Base-by-base conservation (phyloP, 1,140 invertebrate genomes). In the Adelges cooleyi region DNA sequence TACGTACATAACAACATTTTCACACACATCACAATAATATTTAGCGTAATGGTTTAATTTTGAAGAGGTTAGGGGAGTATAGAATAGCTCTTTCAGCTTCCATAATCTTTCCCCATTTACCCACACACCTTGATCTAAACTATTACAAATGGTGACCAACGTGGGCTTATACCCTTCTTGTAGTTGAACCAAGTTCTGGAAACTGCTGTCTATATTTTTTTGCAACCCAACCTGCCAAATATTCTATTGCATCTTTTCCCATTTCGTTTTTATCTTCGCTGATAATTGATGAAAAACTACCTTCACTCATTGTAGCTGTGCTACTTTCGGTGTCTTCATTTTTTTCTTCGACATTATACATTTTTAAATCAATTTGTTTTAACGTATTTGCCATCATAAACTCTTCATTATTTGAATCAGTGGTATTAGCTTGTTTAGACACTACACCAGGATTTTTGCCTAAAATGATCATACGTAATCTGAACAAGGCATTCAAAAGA, bases 371-470 rank as follows among this genome's bases (percentile, higher is more conserved):
- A 5, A 52, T 13, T 18, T 52, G 2, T 13, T 36, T 18, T 11
- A 52, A 52, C 6, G 29, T 36, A 2, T 20, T 52, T 36, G 50
- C 50, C 13, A 36, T 4, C 10, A 52, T 22, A 52, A 52, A 52
- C 10, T 52, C 50, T 52, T 52, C 50, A 13, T 36, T 13, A 36
- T 52, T 52, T 33, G 17, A 33, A 52, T 52, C 50, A 20, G 17
- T 20, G 10, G 66, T 67, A 27, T 67, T 67, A 25, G 18, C 15
- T 20, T 59, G 22, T 22, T 54, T 46, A 17, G 56, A 56, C 9
- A 68, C 23, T 17, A 59, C 33, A 10, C 44, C 66, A 17, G 66
- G 53, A 68, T 67, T 68, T 68, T 67, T 68, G 13, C 67, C 66
- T 8, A 68, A 25, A n/a, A 68, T 27, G 9, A 69, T 65, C 46